Evolutionary conservation across 1,140 invertebrate species (phyloP), one percentile per base, ranked within the genome.

Genomic region (Tetramorium parvispinum): DNA sequence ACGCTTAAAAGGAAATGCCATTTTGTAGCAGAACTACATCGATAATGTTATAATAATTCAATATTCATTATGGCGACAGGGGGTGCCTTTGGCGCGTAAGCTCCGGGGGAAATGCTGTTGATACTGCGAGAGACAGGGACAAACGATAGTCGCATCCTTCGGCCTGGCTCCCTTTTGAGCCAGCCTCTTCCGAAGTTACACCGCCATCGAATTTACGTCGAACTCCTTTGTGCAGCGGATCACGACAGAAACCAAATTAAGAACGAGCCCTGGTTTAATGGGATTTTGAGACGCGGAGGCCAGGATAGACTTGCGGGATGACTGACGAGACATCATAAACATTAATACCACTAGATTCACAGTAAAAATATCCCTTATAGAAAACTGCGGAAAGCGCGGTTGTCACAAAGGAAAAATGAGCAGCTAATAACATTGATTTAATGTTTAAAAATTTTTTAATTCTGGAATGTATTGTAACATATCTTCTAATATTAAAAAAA

Each of bases 31-130:
- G 10, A 65, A 13, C 32, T 73, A 51, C 76, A 61, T 83, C 51
- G 85, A 87, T 46, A 61, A 88, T 86, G 86, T 86, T 88, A 81
- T 88, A 65, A 88, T 88, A 88, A 88, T 88, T 88, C 37, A 70
- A 88, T 88, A 87, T 83, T 87, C 75, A 71, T 61, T 79, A 71
- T 51, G 18, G 46, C 37, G 43, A 71, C 32, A 24, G 13, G 16
- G 21, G 27, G 8, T 7, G 53, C 51, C 51, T 81, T 70, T 81
- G 51, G 18, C 66, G 51, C 32, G 24, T 70, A 79, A 66, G 61
- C 61, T 43, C 18, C 18, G 13, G 37, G 24, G 18, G 27, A 57
- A 40, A 71, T 11, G 53, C 10, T 5, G 11, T 49, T n/a, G 46
- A 78, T 18, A n/a, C 3, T 43, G 40, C 18, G 85, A 65, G 37